Evolutionary conservation across 2,888 invertebrate genomes (phyloP).

Genomic region (Metalampra italica): DNA sequence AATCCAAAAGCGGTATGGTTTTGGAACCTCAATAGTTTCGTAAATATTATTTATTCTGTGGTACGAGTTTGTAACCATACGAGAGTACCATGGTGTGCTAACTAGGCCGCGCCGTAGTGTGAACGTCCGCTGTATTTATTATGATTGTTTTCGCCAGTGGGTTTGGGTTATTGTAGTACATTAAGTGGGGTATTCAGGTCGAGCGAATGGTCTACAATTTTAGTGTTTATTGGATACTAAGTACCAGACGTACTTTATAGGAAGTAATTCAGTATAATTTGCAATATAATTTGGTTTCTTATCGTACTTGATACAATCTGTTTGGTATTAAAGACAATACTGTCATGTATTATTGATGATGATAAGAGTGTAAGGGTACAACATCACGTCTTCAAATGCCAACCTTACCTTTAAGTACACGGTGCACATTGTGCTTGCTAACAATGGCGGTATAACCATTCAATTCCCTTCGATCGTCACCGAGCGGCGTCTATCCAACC

Average conservation of each 20-base stretch:
- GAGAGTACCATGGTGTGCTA: background rate
- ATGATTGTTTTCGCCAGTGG: conserved; percentile 2
- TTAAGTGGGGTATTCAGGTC: background rate
- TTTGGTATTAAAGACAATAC: background rate
- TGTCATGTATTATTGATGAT: background rate
- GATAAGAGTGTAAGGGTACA: background rate
- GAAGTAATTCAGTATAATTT: no score
- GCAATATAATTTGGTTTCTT: no score
- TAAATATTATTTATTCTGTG: no score
- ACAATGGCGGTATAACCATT: no score
- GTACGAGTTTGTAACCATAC: no score
- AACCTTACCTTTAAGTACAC: no score
- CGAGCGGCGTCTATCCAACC: no score
- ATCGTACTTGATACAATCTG: background rate
- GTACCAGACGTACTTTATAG: no score
- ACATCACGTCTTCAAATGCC: no score
- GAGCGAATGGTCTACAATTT: background rate
- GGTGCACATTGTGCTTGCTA: no score
- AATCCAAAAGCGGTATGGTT: background rate
- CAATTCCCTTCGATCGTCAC: no score
- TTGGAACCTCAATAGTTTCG: no score
- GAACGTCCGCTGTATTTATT: conserved; percentile 3
- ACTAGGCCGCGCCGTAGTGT: background rate
- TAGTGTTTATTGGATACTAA: background rate
- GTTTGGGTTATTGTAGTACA: background rate